A percentile compares a stretch with the other conserved stretches of the same genome.
These are phyloP conservation scores for Metopolophium dirhodum DNA, from an alignment of 1,140 invertebrate species.

Conservation along the genomic window DNA sequence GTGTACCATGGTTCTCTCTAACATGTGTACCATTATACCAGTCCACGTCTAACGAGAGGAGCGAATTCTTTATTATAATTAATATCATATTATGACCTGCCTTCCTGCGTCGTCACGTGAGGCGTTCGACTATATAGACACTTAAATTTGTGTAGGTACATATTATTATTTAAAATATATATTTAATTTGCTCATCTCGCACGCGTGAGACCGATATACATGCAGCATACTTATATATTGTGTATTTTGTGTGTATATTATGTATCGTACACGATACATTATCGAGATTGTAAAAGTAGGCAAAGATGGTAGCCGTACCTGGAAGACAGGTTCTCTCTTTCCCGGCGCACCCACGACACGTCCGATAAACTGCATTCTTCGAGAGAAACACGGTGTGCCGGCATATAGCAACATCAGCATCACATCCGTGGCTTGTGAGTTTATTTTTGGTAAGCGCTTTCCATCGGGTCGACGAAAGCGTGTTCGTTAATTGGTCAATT, in stretches of 20 bases:
- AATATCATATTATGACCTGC: constrained; percentile 3
- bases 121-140: neutral
- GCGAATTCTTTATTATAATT: neutral
- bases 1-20: neutral
- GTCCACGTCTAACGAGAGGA: neutral
- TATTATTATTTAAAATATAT: neutral
- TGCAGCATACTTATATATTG: neutral
- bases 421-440: constrained; percentile 20
- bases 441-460: constrained; percentile 43
- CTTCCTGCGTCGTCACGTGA: neutral
- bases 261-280: constrained; percentile 3
- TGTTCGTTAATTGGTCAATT: neutral
- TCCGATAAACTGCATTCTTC: constrained; percentile 51
- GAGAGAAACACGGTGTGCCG: constrained; percentile 33
- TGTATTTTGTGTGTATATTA: neutral
- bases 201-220: neutral
- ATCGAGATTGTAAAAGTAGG: constrained; percentile 49
- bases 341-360: constrained; percentile 46
- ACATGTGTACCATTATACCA: neutral
- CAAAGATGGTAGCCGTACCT: constrained; percentile 24
- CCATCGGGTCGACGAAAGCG: constrained; percentile 14
- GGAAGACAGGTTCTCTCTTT: constrained; percentile 48
- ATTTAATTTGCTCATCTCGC: constrained; percentile 26
- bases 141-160: neutral
- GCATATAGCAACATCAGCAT: constrained; percentile 20